Evolutionary conservation across 2,888 invertebrate genomes (phyloP).

Genomic region (Theristus sp.): DNA sequence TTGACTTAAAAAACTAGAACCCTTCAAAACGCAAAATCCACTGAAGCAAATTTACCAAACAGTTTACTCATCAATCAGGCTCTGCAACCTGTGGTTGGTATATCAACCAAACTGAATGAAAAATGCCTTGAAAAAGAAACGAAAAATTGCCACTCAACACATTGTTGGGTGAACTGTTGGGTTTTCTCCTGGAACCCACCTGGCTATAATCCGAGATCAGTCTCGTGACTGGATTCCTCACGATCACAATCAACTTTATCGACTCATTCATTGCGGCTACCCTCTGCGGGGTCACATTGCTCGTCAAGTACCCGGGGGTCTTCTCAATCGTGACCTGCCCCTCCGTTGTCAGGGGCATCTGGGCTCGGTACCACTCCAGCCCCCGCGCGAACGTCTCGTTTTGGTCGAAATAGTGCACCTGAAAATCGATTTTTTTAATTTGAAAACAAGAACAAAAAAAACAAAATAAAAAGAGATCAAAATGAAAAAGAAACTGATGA

Average conservation of each 20-base stretch:
- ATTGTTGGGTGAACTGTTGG: too few species aligned
- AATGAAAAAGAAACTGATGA: background rate
- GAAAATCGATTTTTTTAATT: conserved; percentile 59
- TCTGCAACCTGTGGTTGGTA: too few species aligned
- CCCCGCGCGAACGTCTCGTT: conserved; percentile 61
- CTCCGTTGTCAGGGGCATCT: conserved; percentile 63
- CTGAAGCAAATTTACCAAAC: too few species aligned
- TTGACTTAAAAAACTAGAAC: too few species aligned
- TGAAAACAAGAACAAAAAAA: too few species aligned
- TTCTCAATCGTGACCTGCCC: conserved; percentile 46
- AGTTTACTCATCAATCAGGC: too few species aligned
- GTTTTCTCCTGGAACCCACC: too few species aligned
- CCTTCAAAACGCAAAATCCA: too few species aligned
- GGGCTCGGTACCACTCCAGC: conserved; percentile 48
- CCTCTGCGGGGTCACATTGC: conserved; percentile 77
- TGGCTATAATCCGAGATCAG: conserved; percentile 56
- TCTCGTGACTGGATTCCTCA: conserved; percentile 82
- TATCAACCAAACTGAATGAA: too few species aligned
- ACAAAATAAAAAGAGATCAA: too few species aligned
- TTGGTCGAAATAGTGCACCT: conserved; percentile 90
- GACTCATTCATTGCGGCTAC: conserved; percentile 82
- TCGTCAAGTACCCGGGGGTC: conserved; percentile 91
- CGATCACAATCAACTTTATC: conserved; percentile 72
- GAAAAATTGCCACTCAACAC: too few species aligned
- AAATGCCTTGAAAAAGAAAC: too few species aligned